phyloP scores from a whole-genome alignment of 1,140 invertebrate genomes.

The Habropoda laboriosa region DNA sequence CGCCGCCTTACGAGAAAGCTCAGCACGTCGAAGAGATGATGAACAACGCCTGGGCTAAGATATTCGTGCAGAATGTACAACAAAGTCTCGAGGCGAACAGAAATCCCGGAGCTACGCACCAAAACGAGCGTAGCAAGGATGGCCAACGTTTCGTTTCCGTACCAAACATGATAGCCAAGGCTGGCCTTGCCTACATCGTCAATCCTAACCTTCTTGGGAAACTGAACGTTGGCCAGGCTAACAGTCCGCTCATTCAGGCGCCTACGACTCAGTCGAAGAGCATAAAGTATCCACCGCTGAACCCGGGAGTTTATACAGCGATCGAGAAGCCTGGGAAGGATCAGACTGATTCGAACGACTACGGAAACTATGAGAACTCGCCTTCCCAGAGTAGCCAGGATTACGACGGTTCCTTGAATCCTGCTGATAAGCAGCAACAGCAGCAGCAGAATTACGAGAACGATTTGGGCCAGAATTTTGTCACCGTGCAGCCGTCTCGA shows the following conservation, averaged over 20 bases:
- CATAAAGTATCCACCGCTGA: slow-evolving; percentile 62
- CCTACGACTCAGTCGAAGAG: slow-evolving; percentile 41
- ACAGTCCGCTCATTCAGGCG: not conserved
- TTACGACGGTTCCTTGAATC: slow-evolving; percentile 34
- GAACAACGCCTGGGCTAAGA: slow-evolving; percentile 69
- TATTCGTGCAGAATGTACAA: slow-evolving; percentile 68
- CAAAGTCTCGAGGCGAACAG: slow-evolving; percentile 47
- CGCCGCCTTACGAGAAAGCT: slow-evolving; percentile 63
- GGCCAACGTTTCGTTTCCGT: slow-evolving; percentile 52
- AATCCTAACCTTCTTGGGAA: slow-evolving; percentile 68
- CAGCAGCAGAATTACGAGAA: slow-evolving; percentile 47
- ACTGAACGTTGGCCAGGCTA: slow-evolving; percentile 47
- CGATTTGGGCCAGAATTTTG: slow-evolving; percentile 57
- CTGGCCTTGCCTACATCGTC: slow-evolving; percentile 70
- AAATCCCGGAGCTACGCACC: not conserved
- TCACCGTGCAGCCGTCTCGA: slow-evolving; percentile 65
- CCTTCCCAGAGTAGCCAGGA: not conserved
- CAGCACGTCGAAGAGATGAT: slow-evolving; percentile 75
- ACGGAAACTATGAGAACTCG: slow-evolving; percentile 68
- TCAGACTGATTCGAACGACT: slow-evolving; percentile 60
- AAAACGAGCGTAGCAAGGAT: slow-evolving; percentile 44
- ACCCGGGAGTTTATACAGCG: slow-evolving; percentile 66
- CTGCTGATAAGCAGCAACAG: slow-evolving; percentile 32
- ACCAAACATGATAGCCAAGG: slow-evolving; percentile 65
- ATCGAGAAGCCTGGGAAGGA: slow-evolving; percentile 59